These are phyloP conservation scores for Agriopis marginaria DNA, from an alignment of 2,888 invertebrate species.

Conservation along the genomic window DNA sequence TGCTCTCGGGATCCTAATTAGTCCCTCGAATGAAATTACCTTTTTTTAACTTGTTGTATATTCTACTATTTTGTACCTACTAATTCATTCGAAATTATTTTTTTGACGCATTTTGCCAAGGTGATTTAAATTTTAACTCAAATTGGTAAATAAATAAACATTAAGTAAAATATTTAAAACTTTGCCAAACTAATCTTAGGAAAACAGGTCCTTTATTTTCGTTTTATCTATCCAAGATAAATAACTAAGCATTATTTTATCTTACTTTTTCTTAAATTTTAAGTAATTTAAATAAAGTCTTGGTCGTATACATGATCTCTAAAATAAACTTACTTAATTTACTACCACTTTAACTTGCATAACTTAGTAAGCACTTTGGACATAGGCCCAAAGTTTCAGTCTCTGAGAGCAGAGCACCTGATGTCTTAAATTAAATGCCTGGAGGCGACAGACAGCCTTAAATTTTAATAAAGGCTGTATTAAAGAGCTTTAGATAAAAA, in stretches of 20 bases:
- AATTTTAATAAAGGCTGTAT: constrained; percentile 32
- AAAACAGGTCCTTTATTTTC: constrained; percentile 1
- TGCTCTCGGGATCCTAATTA: no score
- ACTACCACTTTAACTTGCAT: constrained; percentile 48
- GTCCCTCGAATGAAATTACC: no score
- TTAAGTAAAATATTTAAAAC: not conserved
- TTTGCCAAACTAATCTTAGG: not conserved
- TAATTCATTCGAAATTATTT: not conserved
- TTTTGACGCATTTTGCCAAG: not conserved
- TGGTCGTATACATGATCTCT: not conserved
- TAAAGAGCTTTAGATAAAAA: constrained; percentile 4
- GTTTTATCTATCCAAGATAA: not conserved
- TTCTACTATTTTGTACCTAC: no score
- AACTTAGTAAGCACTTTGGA: constrained; percentile 45
- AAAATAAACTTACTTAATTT: constrained; percentile 43
- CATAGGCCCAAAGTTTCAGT: constrained; percentile 47
- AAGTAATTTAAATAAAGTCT: constrained; percentile 5
- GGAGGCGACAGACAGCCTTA: constrained; percentile 21
- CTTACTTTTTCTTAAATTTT: not conserved
- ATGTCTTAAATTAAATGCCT: constrained; percentile 40
- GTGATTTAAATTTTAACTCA: not conserved
- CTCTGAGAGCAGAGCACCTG: constrained; percentile 49
- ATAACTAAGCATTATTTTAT: no score
- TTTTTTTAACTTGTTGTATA: not conserved
- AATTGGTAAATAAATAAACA: not conserved